phyloP scores from a whole-genome alignment of 2,888 invertebrate species.

The Ormia ochracea region DNA sequence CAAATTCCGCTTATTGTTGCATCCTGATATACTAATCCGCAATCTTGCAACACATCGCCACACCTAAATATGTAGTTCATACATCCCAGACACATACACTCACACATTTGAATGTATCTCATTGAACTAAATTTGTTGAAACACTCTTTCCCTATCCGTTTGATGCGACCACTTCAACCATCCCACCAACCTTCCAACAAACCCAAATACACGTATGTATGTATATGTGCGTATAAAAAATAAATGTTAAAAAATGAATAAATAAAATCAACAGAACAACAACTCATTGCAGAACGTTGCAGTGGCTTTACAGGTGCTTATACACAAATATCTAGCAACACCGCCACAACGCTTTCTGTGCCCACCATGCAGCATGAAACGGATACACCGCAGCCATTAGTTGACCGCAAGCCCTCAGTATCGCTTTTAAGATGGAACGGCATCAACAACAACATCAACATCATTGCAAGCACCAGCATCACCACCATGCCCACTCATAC shows the following conservation, averaged over 20 bases:
- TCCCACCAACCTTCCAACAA: neutral
- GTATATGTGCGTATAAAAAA: conserved; percentile 10
- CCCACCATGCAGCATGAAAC: conserved; percentile 81
- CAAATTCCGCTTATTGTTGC: conserved; percentile 3
- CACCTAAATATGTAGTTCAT: neutral
- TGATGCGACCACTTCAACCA: neutral
- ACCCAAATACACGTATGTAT: neutral
- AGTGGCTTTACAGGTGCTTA: conserved; percentile 80
- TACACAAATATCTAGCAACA: conserved; percentile 68
- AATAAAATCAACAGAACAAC: conserved; percentile 77
- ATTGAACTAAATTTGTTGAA: neutral
- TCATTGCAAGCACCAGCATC: conserved; percentile 47
- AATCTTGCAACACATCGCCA: neutral
- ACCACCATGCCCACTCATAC: too few relatives aligned
- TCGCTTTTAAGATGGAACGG: conserved; percentile 79
- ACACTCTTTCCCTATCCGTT: neutral
- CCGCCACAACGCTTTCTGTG: conserved; percentile 75
- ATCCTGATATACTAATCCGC: neutral
- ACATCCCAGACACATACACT: neutral
- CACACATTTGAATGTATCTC: neutral
- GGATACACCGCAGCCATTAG: conserved; percentile 84
- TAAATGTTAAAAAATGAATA: neutral
- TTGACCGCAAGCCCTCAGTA: conserved; percentile 83
- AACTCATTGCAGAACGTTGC: conserved; percentile 85
- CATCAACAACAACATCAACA: conserved; percentile 51